Evolutionary conservation across 2,113 vertebrate species (phyloP).

Genomic region (Pteronura brasiliensis): DNA sequence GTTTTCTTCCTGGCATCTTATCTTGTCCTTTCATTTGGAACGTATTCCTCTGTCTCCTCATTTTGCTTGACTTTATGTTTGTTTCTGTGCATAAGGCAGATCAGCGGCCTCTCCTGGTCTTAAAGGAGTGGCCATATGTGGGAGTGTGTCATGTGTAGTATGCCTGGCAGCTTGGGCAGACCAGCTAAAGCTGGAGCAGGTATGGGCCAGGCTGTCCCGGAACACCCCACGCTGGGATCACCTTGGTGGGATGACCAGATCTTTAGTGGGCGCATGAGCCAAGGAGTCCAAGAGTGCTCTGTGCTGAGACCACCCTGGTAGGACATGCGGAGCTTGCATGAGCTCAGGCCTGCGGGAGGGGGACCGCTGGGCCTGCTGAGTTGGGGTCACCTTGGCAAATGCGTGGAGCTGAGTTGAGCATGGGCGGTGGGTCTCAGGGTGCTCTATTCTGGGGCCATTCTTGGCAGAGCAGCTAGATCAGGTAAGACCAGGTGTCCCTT

Average conservation of each 20-base stretch:
- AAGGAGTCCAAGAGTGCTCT: background rate
- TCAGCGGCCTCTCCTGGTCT: background rate
- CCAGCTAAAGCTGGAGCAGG: background rate
- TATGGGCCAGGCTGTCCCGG: background rate
- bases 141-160: background rate
- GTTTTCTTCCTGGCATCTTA: background rate
- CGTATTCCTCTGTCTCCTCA: background rate
- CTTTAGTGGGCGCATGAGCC: background rate
- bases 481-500: background rate
- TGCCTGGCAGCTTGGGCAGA: background rate
- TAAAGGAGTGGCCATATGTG: background rate
- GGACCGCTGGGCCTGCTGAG: background rate
- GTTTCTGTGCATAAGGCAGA: background rate
- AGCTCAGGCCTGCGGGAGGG: background rate
- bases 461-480: background rate
- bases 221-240: background rate
- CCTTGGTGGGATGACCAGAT: background rate
- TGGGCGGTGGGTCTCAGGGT: background rate
- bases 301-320: background rate
- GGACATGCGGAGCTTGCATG: background rate
- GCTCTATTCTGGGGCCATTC: background rate
- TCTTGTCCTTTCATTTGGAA: background rate
- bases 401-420: background rate
- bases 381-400: background rate
- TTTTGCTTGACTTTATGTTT: background rate